phyloP scores from a whole-genome alignment of 2,888 invertebrate species.

The Eristalis pertinax region DNA sequence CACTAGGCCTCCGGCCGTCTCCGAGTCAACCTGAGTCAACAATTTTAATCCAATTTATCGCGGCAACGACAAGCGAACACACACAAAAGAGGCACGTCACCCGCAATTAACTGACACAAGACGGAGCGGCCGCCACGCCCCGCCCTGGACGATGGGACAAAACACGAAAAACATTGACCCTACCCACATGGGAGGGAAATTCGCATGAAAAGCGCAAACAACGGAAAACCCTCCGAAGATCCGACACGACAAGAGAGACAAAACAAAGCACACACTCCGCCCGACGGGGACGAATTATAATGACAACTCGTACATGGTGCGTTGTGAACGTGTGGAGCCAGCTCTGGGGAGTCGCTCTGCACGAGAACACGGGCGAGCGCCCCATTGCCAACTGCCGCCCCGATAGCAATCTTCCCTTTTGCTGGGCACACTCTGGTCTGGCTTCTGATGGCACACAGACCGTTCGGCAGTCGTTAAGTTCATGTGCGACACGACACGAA shows the following conservation, averaged over 20 bases:
- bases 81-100: constrained; percentile 23
- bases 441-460: background rate
- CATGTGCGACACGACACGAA: constrained; percentile 55
- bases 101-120: constrained; percentile 49
- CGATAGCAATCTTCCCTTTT: background rate
- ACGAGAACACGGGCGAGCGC: constrained; percentile 21
- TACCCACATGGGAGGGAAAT: constrained; percentile 41
- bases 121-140: background rate
- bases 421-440: background rate
- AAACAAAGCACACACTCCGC: background rate
- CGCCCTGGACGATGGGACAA: constrained; percentile 29
- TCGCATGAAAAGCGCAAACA: constrained; percentile 25
- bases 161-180: constrained; percentile 60
- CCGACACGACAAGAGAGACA: constrained; percentile 7
- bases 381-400: background rate
- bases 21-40: constrained; percentile 64
- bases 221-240: background rate
- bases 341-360: constrained; percentile 39
- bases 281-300: constrained; percentile 35
- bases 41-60: constrained; percentile 65
- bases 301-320: constrained; percentile 34
- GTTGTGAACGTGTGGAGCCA: constrained; percentile 30
- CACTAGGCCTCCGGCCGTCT: constrained; percentile 2
- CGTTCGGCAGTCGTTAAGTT: constrained; percentile 59
- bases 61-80: background rate